A percentile compares a stretch with the other conserved stretches of the same genome.
These are phyloP conservation scores for Myotis findleyi DNA, from an alignment of 2,797 vertebrate species.

Conservation along the genomic window DNA sequence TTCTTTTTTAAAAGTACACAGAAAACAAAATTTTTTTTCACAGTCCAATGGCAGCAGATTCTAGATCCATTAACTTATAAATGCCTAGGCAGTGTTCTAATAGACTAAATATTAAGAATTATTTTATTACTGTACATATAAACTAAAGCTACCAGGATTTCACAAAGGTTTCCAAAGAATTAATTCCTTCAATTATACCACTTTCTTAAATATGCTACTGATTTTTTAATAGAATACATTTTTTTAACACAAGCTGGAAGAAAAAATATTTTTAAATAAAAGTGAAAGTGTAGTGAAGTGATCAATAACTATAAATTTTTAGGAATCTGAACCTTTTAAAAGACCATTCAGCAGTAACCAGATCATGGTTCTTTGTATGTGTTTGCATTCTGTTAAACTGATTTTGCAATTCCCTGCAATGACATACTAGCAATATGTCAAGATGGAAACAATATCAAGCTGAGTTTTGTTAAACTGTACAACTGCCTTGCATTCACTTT, in stretches of 20 bases:
- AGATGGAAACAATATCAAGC: background rate
- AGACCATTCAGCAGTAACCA: background rate
- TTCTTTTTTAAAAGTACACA: background rate
- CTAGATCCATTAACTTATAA: background rate
- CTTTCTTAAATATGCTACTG: background rate
- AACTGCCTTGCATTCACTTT: background rate
- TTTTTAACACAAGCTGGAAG: background rate
- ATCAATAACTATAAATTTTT: background rate
- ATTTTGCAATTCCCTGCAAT: background rate
- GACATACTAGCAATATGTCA: background rate
- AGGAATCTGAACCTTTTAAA: background rate
- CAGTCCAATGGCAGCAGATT: background rate
- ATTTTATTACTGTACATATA: background rate
- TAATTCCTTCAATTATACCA: background rate
- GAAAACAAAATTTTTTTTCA: background rate
- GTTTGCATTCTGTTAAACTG: background rate
- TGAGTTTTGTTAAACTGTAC: background rate
- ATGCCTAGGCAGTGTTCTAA: background rate
- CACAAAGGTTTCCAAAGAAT: background rate
- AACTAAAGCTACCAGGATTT: constrained; percentile 11
- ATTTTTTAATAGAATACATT: background rate
- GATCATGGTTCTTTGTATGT: background rate
- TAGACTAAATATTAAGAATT: background rate
- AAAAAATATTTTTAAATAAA: background rate
- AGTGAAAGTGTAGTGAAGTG: background rate